Evolutionary conservation across 2,113 vertebrate species (phyloP), one percentile per base, ranked within the genome.

Genomic region (Pycnonotus jocosus): DNA sequence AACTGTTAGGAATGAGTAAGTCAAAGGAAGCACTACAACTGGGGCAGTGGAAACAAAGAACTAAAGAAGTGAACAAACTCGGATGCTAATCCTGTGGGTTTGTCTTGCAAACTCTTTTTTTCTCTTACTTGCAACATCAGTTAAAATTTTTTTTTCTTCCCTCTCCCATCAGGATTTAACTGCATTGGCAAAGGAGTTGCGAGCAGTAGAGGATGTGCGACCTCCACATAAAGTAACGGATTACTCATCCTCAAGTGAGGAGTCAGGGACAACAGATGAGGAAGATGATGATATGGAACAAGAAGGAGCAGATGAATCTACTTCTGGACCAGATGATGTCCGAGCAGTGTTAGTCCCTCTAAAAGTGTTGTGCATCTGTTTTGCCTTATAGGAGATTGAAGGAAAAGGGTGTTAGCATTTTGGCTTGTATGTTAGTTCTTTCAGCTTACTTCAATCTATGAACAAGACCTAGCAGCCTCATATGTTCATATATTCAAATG

Each of bases 201-300:
- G 99, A 53, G 99, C 99, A 0, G 99, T 99, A 71, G 99, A 99
- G 31, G 99, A 99, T 23, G 98, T 99, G 45, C 98, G 99, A 35
- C 99, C 99, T 4, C 98, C 98, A 2, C 99, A 99, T 95, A 99
- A 99, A 97, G 99, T 99, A 85, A 99, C 99, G 0, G 99, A 99
- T 92, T 99, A 99, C 91, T 99, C 99, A 2, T 99, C 99, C 30
- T 99, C 99, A 74, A 99, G 99, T 54, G 99, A 99, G 38, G 99
- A 99, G 45, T 99, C 99, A 0, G 99, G 99, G 84, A 99, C 99
- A 4, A 99, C 99, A 0, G 99, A 99, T 21, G 99, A 99, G 69
- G 99, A 99, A 40, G 99, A 99, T 3, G 99, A 99, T 33, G 99
- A 99, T 23, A 98, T 99, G 45, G 99, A 99, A 60, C 99, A 99